These are phyloP conservation scores for Apamea crenata DNA, from an alignment of 2,888 invertebrate species.

Conservation along the genomic window DNA sequence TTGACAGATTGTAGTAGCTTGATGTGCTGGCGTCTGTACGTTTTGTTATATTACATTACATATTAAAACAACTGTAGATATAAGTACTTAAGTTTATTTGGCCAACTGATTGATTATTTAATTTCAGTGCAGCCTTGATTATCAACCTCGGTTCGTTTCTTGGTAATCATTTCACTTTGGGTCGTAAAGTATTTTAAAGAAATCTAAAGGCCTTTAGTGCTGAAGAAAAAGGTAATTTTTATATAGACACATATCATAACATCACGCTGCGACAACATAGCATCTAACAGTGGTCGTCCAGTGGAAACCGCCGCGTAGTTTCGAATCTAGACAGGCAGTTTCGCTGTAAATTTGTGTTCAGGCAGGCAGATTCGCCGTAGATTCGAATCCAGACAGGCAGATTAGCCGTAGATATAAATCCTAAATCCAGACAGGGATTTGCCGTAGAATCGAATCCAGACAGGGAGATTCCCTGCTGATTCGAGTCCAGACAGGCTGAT, in stretches of 20 bases:
- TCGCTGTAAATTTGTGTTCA: not conserved
- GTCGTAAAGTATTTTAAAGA: conserved; percentile 7
- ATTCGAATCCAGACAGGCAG: no score
- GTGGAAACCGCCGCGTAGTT: not conserved
- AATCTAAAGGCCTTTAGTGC: conserved; percentile 12
- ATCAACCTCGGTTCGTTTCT: conserved; percentile 44
- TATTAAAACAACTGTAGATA: not conserved
- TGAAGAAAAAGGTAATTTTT: conserved; percentile 1
- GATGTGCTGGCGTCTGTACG: no score
- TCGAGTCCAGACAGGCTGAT: no score
- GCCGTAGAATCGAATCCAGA: not conserved
- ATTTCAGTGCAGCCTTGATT: conserved; percentile 23
- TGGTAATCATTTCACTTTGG: conserved; percentile 48
- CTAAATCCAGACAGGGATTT: no score
- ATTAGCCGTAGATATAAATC: no score
- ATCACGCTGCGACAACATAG: not conserved
- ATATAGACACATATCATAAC: not conserved
- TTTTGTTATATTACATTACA: not conserved
- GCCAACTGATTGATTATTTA: conserved; percentile 7
- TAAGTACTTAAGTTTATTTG: not conserved
- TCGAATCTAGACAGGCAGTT: not conserved
- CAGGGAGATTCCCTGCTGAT: no score
- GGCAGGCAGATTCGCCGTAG: not conserved
- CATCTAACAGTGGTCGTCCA: not conserved
- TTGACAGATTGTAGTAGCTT: no score